Evolutionary conservation across 2,888 invertebrate genomes (phyloP).

Genomic region (Tachina grossa): DNA sequence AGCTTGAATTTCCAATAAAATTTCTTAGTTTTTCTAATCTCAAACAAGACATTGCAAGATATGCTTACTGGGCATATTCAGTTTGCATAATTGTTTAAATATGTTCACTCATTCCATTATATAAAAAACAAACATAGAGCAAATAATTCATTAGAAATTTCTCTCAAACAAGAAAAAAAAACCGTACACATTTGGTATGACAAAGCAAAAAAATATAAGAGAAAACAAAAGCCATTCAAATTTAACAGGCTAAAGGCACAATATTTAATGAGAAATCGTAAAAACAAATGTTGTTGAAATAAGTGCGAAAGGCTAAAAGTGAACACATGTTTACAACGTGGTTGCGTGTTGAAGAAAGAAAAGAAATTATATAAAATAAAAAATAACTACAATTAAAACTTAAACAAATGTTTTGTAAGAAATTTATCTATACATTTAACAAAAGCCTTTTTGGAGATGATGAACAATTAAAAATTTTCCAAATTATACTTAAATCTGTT

Average conservation of each 20-base stretch:
- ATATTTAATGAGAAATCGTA: constrained; percentile 60
- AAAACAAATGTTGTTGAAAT: constrained; percentile 38
- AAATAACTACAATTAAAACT: not conserved
- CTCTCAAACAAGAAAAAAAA: not conserved
- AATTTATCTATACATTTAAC: too few relatives aligned
- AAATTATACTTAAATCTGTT: too few relatives aligned
- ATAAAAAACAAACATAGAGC: not conserved
- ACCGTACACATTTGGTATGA: not conserved
- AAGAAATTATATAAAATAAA: not conserved
- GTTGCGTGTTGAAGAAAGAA: not conserved
- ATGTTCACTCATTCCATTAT: not conserved
- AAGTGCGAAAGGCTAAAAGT: constrained; percentile 20
- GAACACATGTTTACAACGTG: not conserved
- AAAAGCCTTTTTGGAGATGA: too few relatives aligned
- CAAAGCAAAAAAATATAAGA: not conserved
- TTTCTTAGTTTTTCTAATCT: too few relatives aligned
- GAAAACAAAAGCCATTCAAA: constrained; percentile 55
- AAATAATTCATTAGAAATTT: constrained; percentile 58
- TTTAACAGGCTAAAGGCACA: constrained; percentile 57
- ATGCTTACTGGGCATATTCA: too few relatives aligned
- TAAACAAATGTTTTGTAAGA: too few relatives aligned
- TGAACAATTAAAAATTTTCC: too few relatives aligned
- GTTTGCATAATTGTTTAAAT: not conserved
- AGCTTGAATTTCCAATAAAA: too few relatives aligned
- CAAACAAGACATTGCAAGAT: too few relatives aligned